A percentile compares a stretch with the other conserved stretches of the same genome.
Evolutionary conservation across 2,113 vertebrate genomes (phyloP).

Genomic region (Butorides virescens): DNA sequence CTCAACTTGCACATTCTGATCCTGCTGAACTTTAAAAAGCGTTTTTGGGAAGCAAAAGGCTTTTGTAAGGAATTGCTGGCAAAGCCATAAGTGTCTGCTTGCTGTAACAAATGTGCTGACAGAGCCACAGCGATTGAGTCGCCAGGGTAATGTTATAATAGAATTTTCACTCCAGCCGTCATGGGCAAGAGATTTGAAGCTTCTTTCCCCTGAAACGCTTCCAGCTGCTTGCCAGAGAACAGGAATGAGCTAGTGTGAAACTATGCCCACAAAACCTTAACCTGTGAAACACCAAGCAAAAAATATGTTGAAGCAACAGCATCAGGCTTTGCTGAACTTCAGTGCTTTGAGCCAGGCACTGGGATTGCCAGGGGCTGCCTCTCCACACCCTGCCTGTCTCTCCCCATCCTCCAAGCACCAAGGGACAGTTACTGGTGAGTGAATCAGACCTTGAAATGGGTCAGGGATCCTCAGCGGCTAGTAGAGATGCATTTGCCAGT

Average conservation of each 20-base stretch:
- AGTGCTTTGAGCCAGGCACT: not conserved
- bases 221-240: constrained; percentile 26
- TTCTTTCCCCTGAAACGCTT: not conserved
- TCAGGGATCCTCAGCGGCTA: not conserved
- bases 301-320: not conserved
- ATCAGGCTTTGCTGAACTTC: not conserved
- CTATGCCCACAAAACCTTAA: not conserved
- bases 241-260: not conserved
- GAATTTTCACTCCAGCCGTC: constrained; percentile 32
- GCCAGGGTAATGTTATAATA: constrained; percentile 8
- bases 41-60: not conserved
- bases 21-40: constrained; percentile 16
- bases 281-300: not conserved
- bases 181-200: constrained; percentile 14
- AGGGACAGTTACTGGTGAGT: not conserved
- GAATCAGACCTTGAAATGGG: not conserved
- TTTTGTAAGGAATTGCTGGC: constrained; percentile 33
- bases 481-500: not conserved
- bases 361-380: not conserved
- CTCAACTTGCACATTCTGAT: not conserved
- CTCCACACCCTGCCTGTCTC: not conserved
- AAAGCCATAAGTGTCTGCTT: not conserved
- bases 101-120: constrained; percentile 45
- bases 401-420: not conserved
- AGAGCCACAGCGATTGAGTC: constrained; percentile 9